Evolutionary conservation across 1,140 invertebrate species (phyloP), one percentile per base, ranked within the genome.

Genomic region (Eulimnadia texana): DNA sequence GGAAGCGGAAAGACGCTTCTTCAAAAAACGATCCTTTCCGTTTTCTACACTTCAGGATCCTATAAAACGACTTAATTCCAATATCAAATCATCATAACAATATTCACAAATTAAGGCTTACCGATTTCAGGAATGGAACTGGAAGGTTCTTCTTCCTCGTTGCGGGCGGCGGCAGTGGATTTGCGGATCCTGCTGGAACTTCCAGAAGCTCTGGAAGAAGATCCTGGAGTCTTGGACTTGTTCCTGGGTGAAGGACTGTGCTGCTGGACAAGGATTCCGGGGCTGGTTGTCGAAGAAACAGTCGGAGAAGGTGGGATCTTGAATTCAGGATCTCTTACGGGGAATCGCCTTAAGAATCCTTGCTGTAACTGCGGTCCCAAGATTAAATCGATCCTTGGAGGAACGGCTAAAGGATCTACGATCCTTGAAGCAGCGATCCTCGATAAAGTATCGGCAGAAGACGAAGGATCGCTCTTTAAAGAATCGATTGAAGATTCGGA

Each of bases 71-170:
- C n/a, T n/a, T n/a, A n/a, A n/a, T n/a, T n/a, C n/a, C n/a, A n/a
- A n/a, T n/a, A n/a, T n/a, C n/a, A n/a, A n/a, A n/a, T n/a, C n/a
- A n/a, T n/a, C n/a, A n/a, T n/a, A n/a, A n/a, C n/a, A n/a, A n/a
- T n/a, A n/a, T n/a, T n/a, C n/a, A n/a, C n/a, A n/a, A n/a, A n/a
- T n/a, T 16, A 27, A 2, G 60, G 53, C 51, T 61, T 61, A 61
- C 60, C 60, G 24, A 61, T 61, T 54, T 61, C 60, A 25, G 60
- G 60, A 19, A 61, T 61, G 50, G 60, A 61, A 55, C 60, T 61
- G 51, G 60, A 61, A 51, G 60, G 60, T 29, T 61, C 60, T 22
- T 61, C 60, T 2, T 42, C 33, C 24, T 61, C 49, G 29, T 61
- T 24, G n/a, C 28, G 29, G 28, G 50, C 1, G 25, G 22, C 58